Conservation (phyloP, 2,888 invertebrate genomes). For the Netelia virgata region DNA sequence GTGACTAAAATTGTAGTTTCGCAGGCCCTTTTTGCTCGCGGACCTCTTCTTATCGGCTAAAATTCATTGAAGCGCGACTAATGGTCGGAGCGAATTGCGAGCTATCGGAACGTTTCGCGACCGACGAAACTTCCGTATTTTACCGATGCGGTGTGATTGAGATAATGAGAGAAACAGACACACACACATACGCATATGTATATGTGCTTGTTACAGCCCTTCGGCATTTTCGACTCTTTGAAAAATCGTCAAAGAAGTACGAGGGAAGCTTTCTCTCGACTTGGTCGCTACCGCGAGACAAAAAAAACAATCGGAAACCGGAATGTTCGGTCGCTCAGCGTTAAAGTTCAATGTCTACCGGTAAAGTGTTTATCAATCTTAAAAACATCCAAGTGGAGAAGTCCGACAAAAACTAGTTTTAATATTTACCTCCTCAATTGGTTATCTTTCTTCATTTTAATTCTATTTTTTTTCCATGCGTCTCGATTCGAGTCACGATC, state of each 20-base stretch:
- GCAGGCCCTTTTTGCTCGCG: neutral
- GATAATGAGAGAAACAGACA: slow-evolving; percentile 23
- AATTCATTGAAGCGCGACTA: slow-evolving; percentile 68
- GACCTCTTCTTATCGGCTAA: slow-evolving; percentile 27
- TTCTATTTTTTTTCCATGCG: slow-evolving; percentile 11
- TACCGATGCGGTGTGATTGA: slow-evolving; percentile 21
- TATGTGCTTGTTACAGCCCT: neutral
- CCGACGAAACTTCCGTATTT: slow-evolving; percentile 42
- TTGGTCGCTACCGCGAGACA: slow-evolving; percentile 40
- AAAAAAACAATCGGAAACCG: slow-evolving; percentile 17
- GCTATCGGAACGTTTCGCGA: slow-evolving; percentile 24
- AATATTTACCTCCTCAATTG: slow-evolving; percentile 17
- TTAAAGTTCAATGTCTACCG: slow-evolving; percentile 32
- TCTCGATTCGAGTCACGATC: slow-evolving; percentile 24
- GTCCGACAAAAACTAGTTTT: slow-evolving; percentile 44
- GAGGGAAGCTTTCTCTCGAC: slow-evolving; percentile 28
- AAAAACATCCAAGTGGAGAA: slow-evolving; percentile 49
- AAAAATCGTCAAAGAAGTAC: slow-evolving; percentile 41
- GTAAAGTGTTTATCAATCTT: slow-evolving; percentile 36
- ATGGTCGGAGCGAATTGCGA: slow-evolving; percentile 68
- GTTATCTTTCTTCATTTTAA: neutral
- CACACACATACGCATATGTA: neutral
- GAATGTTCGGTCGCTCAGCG: slow-evolving; percentile 35
- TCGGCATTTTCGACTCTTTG: slow-evolving; percentile 23
- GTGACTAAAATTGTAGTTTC: slow-evolving; percentile 69